Evolutionary conservation across 2,888 invertebrate species (phyloP).

Genomic region (Trachelus stipa): DNA sequence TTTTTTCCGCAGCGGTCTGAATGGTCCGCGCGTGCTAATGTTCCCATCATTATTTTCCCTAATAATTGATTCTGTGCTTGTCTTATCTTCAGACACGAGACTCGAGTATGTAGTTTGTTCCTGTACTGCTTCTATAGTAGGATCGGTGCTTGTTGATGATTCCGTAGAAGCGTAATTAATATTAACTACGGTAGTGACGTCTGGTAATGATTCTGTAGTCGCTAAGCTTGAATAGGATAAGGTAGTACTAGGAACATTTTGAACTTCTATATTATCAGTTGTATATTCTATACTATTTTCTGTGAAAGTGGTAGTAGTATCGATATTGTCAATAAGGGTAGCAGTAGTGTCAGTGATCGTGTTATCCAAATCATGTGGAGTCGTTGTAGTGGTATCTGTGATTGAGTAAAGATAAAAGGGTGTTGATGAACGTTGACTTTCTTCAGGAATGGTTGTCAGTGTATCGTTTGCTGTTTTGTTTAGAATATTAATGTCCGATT

Average conservation of each 20-base stretch:
- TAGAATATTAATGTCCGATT: background rate
- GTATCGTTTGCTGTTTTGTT: background rate
- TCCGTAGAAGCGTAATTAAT: background rate
- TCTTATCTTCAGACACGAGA: background rate
- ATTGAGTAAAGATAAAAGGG: background rate
- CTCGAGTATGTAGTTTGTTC: background rate
- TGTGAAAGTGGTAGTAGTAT: background rate
- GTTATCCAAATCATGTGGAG: background rate
- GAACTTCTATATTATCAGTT: background rate
- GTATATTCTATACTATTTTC: background rate
- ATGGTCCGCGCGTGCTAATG: slow-evolving; percentile 17
- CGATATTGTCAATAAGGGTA: background rate
- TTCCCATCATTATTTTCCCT: background rate
- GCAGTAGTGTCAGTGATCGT: background rate
- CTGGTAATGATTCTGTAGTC: background rate
- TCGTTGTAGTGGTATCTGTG: background rate
- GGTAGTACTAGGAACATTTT: background rate
- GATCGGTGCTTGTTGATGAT: background rate
- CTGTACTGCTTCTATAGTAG: background rate
- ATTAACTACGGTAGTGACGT: background rate
- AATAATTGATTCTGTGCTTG: background rate
- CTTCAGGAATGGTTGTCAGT: background rate
- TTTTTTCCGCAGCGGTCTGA: slow-evolving; percentile 25
- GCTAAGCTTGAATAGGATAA: background rate
- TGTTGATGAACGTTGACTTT: background rate